These are phyloP conservation scores for Paramormyrops kingsleyae DNA, from an alignment of 2,113 vertebrate species.

Conservation along the genomic window DNA sequence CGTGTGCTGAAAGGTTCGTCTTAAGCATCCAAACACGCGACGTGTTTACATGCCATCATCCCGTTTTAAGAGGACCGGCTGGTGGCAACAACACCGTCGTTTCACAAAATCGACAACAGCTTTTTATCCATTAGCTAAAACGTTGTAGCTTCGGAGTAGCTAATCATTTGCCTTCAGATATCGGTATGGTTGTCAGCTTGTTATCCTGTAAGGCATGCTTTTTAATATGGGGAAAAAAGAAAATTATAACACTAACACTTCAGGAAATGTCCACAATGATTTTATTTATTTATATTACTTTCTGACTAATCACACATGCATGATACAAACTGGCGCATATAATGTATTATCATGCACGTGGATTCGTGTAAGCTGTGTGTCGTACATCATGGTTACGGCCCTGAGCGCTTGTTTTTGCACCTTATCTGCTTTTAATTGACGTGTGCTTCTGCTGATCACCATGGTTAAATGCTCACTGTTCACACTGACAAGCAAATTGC, in stretches of 20 bases:
- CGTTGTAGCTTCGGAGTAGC: neutral
- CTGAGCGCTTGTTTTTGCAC: neutral
- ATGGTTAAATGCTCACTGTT: neutral
- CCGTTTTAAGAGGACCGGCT: neutral
- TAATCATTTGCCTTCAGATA: neutral
- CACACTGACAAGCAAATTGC: neutral
- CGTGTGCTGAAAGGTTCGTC: neutral
- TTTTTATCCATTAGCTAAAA: neutral
- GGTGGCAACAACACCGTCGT: neutral
- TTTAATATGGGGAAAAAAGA: neutral
- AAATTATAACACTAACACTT: neutral
- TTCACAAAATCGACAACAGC: neutral
- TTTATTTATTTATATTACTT: neutral
- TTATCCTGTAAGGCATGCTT: neutral
- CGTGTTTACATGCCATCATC: neutral
- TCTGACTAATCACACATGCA: neutral
- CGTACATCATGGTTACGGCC: neutral
- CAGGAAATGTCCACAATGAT: neutral
- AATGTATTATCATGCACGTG: neutral
- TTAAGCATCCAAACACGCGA: neutral
- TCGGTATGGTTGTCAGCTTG: neutral
- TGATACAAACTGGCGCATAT: neutral
- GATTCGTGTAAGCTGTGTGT: neutral
- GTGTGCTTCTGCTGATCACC: neutral
- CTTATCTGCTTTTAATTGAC: neutral